Evolutionary conservation across 2,888 invertebrate genomes (phyloP).

Genomic region (Drosophila picticornis): DNA sequence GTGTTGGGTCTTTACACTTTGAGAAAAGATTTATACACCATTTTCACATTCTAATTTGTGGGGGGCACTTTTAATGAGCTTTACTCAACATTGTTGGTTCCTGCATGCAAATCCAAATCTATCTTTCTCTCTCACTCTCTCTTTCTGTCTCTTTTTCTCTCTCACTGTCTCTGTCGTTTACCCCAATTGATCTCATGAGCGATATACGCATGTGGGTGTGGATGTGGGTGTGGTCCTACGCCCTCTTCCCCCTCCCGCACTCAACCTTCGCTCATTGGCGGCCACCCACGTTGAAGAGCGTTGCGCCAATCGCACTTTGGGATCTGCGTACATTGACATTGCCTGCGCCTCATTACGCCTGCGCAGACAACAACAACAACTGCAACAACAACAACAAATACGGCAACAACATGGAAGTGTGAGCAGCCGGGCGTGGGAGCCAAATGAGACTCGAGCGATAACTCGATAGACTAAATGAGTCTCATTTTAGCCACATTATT

Average conservation of each 20-base stretch:
- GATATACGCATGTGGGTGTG: constrained; percentile 49
- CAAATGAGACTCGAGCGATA: constrained; percentile 52
- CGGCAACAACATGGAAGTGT: constrained; percentile 18
- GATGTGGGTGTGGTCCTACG: constrained; percentile 45
- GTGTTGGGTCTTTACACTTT: constrained; percentile 2
- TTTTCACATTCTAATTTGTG: constrained; percentile 52
- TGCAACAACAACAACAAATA: constrained; percentile 13
- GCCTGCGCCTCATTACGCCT: constrained; percentile 80
- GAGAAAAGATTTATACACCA: constrained; percentile 58
- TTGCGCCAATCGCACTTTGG: constrained; percentile 63
- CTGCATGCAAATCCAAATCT: constrained; percentile 61
- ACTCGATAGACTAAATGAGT: constrained; percentile 71
- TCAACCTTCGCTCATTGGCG: constrained; percentile 32
- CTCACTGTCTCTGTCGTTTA: neutral
- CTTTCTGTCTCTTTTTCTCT: constrained; percentile 4
- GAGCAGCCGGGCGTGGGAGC: constrained; percentile 62
- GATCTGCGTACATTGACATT: constrained; percentile 78
- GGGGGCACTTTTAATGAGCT: constrained; percentile 65
- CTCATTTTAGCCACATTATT: constrained; percentile 57
- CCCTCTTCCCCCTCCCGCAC: neutral
- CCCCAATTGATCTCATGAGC: constrained; percentile 47
- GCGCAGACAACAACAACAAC: constrained; percentile 60
- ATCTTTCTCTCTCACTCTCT: no score
- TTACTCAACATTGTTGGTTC: constrained; percentile 16
- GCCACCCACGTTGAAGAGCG: constrained; percentile 66